Evolutionary conservation across 1,140 invertebrate genomes (phyloP), one percentile per base, ranked within the genome.

Genomic region (Campoletis sonorensis): DNA sequence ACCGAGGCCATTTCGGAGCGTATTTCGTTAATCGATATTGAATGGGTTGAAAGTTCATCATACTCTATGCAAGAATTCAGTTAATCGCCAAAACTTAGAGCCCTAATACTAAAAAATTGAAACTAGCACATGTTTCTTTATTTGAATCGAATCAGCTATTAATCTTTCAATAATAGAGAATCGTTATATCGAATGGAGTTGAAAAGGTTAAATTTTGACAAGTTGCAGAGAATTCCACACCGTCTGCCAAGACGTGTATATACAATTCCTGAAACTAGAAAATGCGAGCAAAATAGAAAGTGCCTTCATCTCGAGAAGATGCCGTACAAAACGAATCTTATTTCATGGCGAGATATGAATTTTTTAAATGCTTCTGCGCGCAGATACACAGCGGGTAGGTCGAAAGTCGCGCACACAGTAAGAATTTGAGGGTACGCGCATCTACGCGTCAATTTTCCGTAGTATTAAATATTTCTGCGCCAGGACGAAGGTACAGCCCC

Each of bases 381-480:
- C 67, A 70, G 8, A 70, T 33, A 30, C 1, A 18, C 67, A 15
- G 3, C 15, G 10, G 4, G 4, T 7, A 21, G 15, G 11, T 21
- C 30, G n/a, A 27, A 30, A 33, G 67, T 18, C 5, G 18, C 5
- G 18, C 15, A 21, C 61, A 64, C 21, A 8, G 11, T 18, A 30
- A 33, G 67, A 70, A 33, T 30, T 70, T 30, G 27, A 67, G 27
- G 21, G 26, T 67, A 26, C 58, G 76, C 76, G 58, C 54, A 21
- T 64, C 23, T 79, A 49, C 76, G 76, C 54, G 58, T 79, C 76
- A 79, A 79, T 79, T 67, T 79, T 61, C 76, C 76, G n/a, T 61
- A 18, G n/a, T 33, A 79, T 79, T 64, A 79, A 67, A 79, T 79
- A 79, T 79, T 79, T 79, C 30, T 79, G 27, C 10, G 75, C 27